Evolutionary conservation across 1,140 invertebrate genomes (phyloP), one percentile per base, ranked within the genome.

Genomic region (Coptotermes formosanus): DNA sequence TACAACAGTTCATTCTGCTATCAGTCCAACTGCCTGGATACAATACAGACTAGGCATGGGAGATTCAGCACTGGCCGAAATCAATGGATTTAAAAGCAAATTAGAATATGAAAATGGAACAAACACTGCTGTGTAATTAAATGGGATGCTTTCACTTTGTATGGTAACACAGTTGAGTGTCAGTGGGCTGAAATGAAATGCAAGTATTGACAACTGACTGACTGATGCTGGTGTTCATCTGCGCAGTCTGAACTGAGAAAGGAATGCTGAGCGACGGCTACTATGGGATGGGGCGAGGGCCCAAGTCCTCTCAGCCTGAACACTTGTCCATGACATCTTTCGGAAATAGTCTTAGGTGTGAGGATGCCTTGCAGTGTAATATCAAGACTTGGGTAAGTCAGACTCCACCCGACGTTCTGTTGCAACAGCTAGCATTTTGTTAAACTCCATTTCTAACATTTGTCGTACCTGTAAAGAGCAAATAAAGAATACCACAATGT

Each of bases 401-500:
- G 90, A 89, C 86, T 92, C 93, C 87, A 92, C 92, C 89, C 93
- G 92, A 88, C 97, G 94, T 89, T 98, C 97, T 87, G 97, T 98
- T 87, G 96, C 97, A 88, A 95, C 93, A 88, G 94, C 93, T 88
- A 99, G 91, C 88, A 99, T 92, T 91, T 96, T 97, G 89, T 94
- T 94, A 91, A 98, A 99, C 92, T 99, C 98, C 90, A 96, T 93
- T 90, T 99, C 97, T 89, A 99, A 92, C 89, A 96, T 92, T 92
- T 97, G 96, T 88, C 97, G 94, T 89, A 95, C 96, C 97, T 98
- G 90, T 21, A 92, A 92, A 75, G 87, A 88, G 75, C 87, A 85
- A 86, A 86, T 82, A 21, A 87, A 83, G 21, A 55, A 19, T 55
- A 19, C 1, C 52, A 87, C 23, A 38, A 83, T 82, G 85, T 86